phyloP scores from a whole-genome alignment of 2,888 invertebrate genomes.

The Meta bourneti region DNA sequence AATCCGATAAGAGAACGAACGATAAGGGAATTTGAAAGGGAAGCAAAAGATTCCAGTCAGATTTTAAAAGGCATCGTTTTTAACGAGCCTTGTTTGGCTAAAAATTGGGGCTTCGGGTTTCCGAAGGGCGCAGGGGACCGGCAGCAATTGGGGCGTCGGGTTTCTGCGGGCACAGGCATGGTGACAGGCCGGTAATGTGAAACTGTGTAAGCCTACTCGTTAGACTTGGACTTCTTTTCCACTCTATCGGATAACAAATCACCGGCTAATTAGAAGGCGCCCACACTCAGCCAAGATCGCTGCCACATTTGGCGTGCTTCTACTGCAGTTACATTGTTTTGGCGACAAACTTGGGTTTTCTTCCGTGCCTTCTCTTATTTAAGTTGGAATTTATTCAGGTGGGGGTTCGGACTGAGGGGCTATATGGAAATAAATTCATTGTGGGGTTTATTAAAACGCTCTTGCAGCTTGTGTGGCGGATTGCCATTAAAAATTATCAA shows the following conservation, averaged over 20 bases:
- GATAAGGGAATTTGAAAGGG: constrained; percentile 33
- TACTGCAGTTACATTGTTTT: too few species aligned
- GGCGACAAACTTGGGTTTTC: too few species aligned
- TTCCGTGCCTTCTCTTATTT: too few species aligned
- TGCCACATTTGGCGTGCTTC: constrained; percentile 31
- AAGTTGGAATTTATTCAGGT: too few species aligned
- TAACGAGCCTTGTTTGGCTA: constrained; percentile 75
- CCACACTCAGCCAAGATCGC: neutral
- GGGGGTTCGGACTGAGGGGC: too few species aligned
- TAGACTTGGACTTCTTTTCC: constrained; percentile 54
- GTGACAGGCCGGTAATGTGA: constrained; percentile 70
- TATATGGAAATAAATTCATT: too few species aligned
- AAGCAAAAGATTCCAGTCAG: constrained; percentile 43
- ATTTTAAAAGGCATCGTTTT: constrained; percentile 75
- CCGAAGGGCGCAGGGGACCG: constrained; percentile 54
- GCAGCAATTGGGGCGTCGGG: constrained; percentile 51
- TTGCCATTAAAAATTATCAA: too few species aligned
- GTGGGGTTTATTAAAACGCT: too few species aligned
- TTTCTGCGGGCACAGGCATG: constrained; percentile 67
- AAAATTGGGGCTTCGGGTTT: constrained; percentile 72
- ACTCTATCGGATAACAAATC: constrained; percentile 74
- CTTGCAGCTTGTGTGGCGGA: too few species aligned
- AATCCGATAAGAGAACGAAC: constrained; percentile 25
- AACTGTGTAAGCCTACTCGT: constrained; percentile 72
- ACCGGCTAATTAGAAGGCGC: constrained; percentile 73